A percentile compares a stretch with the other conserved stretches of the same genome.
These are phyloP conservation scores for Callosobruchus maculatus DNA, from an alignment of 2,888 invertebrate species.

Conservation along the genomic window DNA sequence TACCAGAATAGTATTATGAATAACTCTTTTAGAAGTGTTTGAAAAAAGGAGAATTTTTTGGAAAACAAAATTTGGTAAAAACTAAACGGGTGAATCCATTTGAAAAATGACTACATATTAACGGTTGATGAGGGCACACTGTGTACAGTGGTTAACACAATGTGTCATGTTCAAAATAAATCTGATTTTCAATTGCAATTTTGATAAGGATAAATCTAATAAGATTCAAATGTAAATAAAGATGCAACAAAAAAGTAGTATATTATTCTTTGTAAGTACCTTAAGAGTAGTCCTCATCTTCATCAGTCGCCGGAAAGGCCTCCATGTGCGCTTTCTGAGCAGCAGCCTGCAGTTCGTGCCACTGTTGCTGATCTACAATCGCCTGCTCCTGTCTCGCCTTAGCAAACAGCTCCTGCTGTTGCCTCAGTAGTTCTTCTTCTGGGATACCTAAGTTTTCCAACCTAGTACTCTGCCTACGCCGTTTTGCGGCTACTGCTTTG, in stretches of 20 bases:
- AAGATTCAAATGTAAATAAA: background rate
- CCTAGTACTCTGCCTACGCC: slow-evolving; percentile 89
- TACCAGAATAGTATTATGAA: too few relatives aligned
- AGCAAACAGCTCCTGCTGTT: slow-evolving; percentile 97
- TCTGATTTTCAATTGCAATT: too few relatives aligned
- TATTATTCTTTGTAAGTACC: background rate
- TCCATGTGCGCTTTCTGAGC: slow-evolving; percentile 57
- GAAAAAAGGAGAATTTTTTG: too few relatives aligned
- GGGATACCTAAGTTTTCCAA: slow-evolving; percentile 98
- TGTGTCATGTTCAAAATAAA: too few relatives aligned
- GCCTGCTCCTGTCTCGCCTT: slow-evolving; percentile 93
- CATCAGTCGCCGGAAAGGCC: slow-evolving; percentile 51
- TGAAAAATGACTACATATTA: too few relatives aligned
- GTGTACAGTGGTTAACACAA: too few relatives aligned
- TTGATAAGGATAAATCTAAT: too few relatives aligned
- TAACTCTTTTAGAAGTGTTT: too few relatives aligned
- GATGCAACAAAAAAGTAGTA: background rate
- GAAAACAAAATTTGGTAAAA: too few relatives aligned
- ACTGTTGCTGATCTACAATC: slow-evolving; percentile 88
- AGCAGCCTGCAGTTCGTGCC: slow-evolving; percentile 77
- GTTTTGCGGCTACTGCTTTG: slow-evolving; percentile 95
- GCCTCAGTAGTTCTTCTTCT: slow-evolving; percentile 92
- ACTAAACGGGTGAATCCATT: too few relatives aligned
- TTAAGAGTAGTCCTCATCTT: slow-evolving; percentile 32
- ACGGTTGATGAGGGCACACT: too few relatives aligned